Conservation (phyloP, 1,140 invertebrate genomes). For the Holcopasites calliopsidis region DNA sequence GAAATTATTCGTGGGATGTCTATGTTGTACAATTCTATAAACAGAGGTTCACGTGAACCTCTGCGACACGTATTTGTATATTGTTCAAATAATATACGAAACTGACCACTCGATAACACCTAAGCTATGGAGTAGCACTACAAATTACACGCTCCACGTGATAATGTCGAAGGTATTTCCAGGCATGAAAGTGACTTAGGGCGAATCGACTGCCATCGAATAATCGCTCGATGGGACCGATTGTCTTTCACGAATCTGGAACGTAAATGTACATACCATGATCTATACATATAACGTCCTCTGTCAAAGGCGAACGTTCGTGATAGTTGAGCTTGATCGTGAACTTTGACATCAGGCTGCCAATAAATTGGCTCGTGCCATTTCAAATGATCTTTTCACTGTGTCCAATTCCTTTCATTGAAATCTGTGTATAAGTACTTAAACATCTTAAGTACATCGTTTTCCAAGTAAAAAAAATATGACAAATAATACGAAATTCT, state of each 20-base stretch:
- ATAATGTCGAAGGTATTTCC: not conserved
- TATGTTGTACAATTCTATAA: constrained; percentile 13
- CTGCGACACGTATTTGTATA: not conserved
- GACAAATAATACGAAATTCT: too few relatives aligned
- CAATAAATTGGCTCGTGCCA: not conserved
- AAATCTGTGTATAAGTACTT: not conserved
- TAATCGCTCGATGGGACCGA: constrained; percentile 12
- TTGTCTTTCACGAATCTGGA: constrained; percentile 9
- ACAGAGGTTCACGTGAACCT: constrained; percentile 8
- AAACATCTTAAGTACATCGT: too few relatives aligned
- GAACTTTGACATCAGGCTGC: not conserved
- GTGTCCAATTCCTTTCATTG: not conserved
- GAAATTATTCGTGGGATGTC: not conserved
- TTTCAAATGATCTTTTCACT: not conserved
- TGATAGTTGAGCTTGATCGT: not conserved
- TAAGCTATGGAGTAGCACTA: constrained; percentile 12
- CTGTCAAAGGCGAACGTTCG: not conserved
- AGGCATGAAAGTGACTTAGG: constrained; percentile 3
- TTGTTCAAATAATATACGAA: constrained; percentile 15
- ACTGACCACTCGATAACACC: constrained; percentile 25
- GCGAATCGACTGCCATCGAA: constrained; percentile 21
- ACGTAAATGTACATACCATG: too few relatives aligned
- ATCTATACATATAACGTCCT: constrained; percentile 12
- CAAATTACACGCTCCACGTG: not conserved
- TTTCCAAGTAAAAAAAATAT: not conserved